Conservation (phyloP, 1,140 invertebrate genomes). For the Artemia franciscana region DNA sequence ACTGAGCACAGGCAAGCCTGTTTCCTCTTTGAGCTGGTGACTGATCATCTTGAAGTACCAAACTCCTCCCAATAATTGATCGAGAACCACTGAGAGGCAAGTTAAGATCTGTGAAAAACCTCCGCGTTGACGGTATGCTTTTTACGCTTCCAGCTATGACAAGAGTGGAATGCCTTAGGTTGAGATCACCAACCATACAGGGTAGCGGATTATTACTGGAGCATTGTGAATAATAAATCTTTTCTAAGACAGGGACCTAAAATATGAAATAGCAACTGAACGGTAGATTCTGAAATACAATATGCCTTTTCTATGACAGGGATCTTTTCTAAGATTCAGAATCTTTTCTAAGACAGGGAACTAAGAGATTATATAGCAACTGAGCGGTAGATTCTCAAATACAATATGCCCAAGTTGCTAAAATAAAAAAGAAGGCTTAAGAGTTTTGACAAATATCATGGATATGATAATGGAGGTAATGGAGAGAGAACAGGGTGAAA, state of each 20-base stretch:
- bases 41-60: conserved; percentile 69
- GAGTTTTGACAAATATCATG: too few relatives aligned
- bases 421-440: too few relatives aligned
- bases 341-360: too few relatives aligned
- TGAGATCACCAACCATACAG: conserved; percentile 28
- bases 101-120: conserved; percentile 46
- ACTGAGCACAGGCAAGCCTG: conserved; percentile 64
- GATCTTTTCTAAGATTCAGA: too few relatives aligned
- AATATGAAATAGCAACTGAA: not conserved
- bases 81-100: conserved; percentile 48
- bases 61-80: conserved; percentile 50
- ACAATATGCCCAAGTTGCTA: too few relatives aligned
- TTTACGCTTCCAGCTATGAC: conserved; percentile 43
- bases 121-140: conserved; percentile 36
- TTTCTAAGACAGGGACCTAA: conserved; percentile 14
- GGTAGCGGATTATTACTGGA: conserved; percentile 18
- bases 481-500: too few relatives aligned
- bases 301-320: too few relatives aligned
- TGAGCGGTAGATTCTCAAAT: too few relatives aligned
- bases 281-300: conserved; percentile 1
- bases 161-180: conserved; percentile 37
- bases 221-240: conserved; percentile 19
- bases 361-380: too few relatives aligned
- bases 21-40: conserved; percentile 63
- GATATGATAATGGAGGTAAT: too few relatives aligned